A percentile compares a stretch with the other conserved stretches of the same genome.
Evolutionary conservation across 2,113 vertebrate genomes (phyloP).

Genomic region (Paraplagusia blochii): DNA sequence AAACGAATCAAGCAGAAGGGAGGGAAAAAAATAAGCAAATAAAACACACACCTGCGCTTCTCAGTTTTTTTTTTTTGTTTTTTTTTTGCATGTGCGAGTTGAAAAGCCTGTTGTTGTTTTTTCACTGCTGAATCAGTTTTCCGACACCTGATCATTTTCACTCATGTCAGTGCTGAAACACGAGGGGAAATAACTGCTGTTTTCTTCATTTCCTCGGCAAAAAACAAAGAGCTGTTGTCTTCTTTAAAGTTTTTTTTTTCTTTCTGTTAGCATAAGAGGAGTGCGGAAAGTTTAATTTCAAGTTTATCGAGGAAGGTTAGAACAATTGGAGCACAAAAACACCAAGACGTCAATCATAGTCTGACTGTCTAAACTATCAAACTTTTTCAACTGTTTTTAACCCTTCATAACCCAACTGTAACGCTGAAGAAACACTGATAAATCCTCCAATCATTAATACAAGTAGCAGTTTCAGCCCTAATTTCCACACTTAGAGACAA

Average conservation of each 20-base stretch:
- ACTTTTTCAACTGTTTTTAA: too few relatives aligned
- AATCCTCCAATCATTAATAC: too few relatives aligned
- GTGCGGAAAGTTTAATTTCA: constrained; percentile 22
- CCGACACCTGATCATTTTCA: constrained; percentile 45
- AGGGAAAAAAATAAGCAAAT: constrained; percentile 30
- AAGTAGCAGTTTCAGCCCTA: too few relatives aligned
- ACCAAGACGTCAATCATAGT: too few relatives aligned
- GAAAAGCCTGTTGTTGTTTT: constrained; percentile 34
- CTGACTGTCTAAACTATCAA: too few relatives aligned
- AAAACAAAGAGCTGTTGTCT: neutral
- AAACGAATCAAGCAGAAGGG: constrained; percentile 37
- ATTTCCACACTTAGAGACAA: too few relatives aligned
- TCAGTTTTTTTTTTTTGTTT: neutral
- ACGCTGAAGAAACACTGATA: too few relatives aligned
- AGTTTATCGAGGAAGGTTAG: constrained; percentile 30
- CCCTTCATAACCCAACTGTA: too few relatives aligned
- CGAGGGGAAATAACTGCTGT: constrained; percentile 40
- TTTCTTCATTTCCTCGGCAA: constrained; percentile 16
- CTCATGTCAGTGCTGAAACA: constrained; percentile 42
- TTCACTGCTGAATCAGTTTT: constrained; percentile 43
- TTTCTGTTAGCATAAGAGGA: constrained; percentile 3
- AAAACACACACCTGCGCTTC: constrained; percentile 29
- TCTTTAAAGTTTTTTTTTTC: too few relatives aligned
- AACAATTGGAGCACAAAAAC: too few relatives aligned
- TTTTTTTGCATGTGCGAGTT: neutral